These are phyloP conservation scores for Hyles euphorbiae DNA, from an alignment of 1,140 invertebrate species.

Conservation along the genomic window DNA sequence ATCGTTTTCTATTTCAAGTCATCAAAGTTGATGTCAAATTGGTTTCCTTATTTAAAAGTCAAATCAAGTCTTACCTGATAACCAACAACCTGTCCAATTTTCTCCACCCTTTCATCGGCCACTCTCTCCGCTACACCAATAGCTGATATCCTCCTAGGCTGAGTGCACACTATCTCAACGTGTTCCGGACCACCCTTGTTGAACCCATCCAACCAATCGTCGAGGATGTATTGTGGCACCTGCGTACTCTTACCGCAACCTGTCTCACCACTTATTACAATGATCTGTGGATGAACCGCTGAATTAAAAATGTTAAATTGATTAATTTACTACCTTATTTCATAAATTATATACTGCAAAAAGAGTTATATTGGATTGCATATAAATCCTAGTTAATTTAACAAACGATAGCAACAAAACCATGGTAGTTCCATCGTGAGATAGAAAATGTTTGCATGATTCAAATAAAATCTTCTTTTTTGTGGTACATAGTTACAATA, in stretches of 20 bases:
- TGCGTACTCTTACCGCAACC: slow-evolving; percentile 94
- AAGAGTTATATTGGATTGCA: too few relatives aligned
- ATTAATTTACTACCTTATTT: neutral
- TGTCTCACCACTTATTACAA: slow-evolving; percentile 90
- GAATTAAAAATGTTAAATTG: slow-evolving; percentile 8
- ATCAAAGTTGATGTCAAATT: too few relatives aligned
- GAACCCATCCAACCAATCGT: slow-evolving; percentile 80
- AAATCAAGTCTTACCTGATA: slow-evolving; percentile 67
- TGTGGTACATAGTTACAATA: too few relatives aligned
- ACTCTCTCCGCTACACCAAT: slow-evolving; percentile 94
- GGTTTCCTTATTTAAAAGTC: too few relatives aligned
- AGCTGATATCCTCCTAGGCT: slow-evolving; percentile 94
- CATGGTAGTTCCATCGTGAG: too few relatives aligned
- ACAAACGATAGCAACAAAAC: too few relatives aligned
- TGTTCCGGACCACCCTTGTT: slow-evolving; percentile 66
- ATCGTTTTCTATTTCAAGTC: too few relatives aligned
- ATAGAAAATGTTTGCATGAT: too few relatives aligned
- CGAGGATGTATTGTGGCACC: slow-evolving; percentile 94
- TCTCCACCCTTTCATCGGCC: slow-evolving; percentile 89
- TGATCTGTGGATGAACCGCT: slow-evolving; percentile 62
- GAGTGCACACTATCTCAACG: slow-evolving; percentile 92
- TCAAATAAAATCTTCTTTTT: too few relatives aligned
- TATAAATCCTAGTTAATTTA: too few relatives aligned
- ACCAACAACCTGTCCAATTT: slow-evolving; percentile 81
- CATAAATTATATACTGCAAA: neutral